Conservation (phyloP, 2,113 vertebrate species). For the Zosterops hypoxanthus region DNA sequence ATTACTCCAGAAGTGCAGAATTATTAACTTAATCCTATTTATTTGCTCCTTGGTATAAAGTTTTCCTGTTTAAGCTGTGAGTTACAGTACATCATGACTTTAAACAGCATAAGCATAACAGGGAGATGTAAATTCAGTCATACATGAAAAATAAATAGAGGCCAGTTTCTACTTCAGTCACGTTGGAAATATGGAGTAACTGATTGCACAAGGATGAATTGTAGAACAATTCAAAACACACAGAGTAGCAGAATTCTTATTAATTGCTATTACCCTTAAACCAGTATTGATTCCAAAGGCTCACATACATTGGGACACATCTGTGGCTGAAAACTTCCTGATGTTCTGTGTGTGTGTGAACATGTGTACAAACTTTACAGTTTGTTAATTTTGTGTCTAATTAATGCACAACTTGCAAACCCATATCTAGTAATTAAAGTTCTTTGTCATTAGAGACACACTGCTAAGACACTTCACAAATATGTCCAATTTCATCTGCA, state of each 20-base stretch:
- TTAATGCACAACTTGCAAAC: constrained; percentile 40
- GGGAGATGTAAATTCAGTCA: not conserved
- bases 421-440: constrained; percentile 46
- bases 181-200: not conserved
- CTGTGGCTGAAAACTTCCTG: not conserved
- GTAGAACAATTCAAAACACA: not conserved
- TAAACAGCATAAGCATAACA: not conserved
- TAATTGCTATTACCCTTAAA: not conserved
- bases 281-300: not conserved
- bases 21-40: constrained; percentile 29
- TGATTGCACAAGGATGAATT: not conserved
- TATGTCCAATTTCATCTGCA: constrained; percentile 29
- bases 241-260: not conserved
- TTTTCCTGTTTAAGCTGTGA: not conserved
- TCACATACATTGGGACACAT: not conserved
- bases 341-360: not conserved
- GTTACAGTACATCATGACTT: not conserved
- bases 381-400: constrained; percentile 23
- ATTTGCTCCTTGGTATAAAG: not conserved
- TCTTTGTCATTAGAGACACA: not conserved
- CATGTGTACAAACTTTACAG: not conserved
- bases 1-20: constrained; percentile 3
- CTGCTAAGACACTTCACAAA: constrained; percentile 36
- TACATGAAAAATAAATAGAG: not conserved
- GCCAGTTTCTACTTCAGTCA: not conserved